Evolutionary conservation across 2,888 invertebrate species (phyloP).

Genomic region (Troglohyphantes excavatus): DNA sequence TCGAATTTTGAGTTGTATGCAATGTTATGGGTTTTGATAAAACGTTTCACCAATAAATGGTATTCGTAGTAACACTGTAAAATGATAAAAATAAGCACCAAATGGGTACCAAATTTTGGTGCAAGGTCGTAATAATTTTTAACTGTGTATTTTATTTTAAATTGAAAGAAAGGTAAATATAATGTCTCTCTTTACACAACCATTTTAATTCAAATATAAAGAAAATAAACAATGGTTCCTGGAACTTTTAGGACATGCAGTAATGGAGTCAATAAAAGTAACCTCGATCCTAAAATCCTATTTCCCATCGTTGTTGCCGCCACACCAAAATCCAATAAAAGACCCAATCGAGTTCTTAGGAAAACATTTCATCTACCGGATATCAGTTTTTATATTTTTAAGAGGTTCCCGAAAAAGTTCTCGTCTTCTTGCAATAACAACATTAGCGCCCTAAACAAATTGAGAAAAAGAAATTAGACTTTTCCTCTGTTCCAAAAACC

Average conservation of each 20-base stretch:
- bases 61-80: no score
- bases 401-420: slow-evolving; percentile 10
- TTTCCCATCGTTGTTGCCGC: neutral
- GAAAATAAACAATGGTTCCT: no score
- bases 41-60: no score
- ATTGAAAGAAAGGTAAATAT: no score
- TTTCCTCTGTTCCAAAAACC: neutral
- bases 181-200: no score
- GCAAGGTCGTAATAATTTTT: no score
- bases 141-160: no score
- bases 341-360: slow-evolving; percentile 5
- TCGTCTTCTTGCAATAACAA: slow-evolving; percentile 19
- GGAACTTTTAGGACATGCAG: neutral
- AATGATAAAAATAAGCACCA: no score
- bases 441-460: slow-evolving; percentile 26
- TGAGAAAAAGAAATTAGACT: slow-evolving; percentile 32
- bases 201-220: no score
- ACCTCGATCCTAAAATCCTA: neutral
- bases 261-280: neutral
- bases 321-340: slow-evolving; percentile 16
- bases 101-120: no score
- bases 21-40: no score
- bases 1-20: no score
- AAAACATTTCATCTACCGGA: slow-evolving; percentile 28
- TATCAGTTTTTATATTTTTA: slow-evolving; percentile 1